A percentile compares a stretch with the other conserved stretches of the same genome.
These are phyloP conservation scores for Caenorhabditis imperialis DNA, from an alignment of 2,888 invertebrate species.

Conservation along the genomic window DNA sequence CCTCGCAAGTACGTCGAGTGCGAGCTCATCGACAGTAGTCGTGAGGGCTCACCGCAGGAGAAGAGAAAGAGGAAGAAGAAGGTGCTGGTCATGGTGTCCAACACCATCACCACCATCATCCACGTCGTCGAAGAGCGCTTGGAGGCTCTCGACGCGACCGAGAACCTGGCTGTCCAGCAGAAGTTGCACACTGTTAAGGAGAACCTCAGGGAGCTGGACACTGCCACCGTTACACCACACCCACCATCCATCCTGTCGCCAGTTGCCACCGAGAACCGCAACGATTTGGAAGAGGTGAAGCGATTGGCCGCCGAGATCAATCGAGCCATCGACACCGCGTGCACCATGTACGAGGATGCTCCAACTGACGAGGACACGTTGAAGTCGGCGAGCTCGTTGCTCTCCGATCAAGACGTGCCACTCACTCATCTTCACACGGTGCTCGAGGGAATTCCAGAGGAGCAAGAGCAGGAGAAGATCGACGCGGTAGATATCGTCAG, in stretches of 20 bases:
- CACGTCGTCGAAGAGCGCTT: conserved; percentile 71
- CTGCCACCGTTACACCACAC: conserved; percentile 39
- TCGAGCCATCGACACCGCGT: conserved; percentile 40
- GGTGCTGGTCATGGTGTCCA: conserved; percentile 72
- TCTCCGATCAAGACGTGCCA: conserved; percentile 40
- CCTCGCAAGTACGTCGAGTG: conserved; percentile 67
- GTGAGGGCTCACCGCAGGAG: conserved; percentile 58
- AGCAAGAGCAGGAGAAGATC: conserved; percentile 37
- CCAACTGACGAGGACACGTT: conserved; percentile 51
- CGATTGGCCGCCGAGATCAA: conserved; percentile 46
- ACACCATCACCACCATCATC: conserved; percentile 75
- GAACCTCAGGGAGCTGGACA: conserved; percentile 54
- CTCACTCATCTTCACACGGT: conserved; percentile 43
- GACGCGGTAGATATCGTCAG: conserved; percentile 46
- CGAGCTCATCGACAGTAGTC: conserved; percentile 60
- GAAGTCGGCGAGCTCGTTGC: conserved; percentile 42
- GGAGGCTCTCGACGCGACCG: conserved; percentile 49
- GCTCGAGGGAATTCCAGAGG: conserved; percentile 32
- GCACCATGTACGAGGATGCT: conserved; percentile 36
- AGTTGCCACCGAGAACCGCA: conserved; percentile 34
- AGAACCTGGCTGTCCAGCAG: conserved; percentile 54
- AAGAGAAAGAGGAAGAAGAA: conserved; percentile 58
- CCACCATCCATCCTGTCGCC: conserved; percentile 44
- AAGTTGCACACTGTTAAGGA: conserved; percentile 58
- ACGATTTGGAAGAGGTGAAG: conserved; percentile 42